Evolutionary conservation across 2,797 vertebrate species (phyloP), one percentile per base, ranked within the genome.

Genomic region (Coilia nasus): DNA sequence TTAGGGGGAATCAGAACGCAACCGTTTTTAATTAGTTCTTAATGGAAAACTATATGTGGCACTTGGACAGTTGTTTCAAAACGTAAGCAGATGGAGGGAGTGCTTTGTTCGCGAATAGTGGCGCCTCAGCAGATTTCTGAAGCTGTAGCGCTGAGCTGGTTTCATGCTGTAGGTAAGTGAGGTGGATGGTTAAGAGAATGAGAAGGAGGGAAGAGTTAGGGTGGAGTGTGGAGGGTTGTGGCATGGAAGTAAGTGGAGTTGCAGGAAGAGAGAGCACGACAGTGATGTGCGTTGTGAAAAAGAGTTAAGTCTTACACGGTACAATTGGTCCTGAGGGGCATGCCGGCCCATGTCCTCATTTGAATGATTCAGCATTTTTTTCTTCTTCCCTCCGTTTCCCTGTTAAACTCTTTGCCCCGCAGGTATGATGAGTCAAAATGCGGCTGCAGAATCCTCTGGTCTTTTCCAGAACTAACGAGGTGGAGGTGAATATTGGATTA

Each of bases 371-470:
- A 88, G 85, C 88, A 82, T 83, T 86, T 86, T 89, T 84, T 85
- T 89, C 83, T 84, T 84, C 88, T 91, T 23, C 88, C 86, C 83
- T 89, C 86, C 19, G 2, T 14, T 9, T 78, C 41, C 21, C 35
- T 17, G 25, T 44, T 78, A 44, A 78, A 78, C 71, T 78, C 35
- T 78, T 78, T 94, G 81, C 92, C 92, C 94, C 92, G 78, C 93
- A 96, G 95, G 95, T 95, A 92, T 95, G 91, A 93, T 94, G 92
- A 92, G 94, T 88, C 93, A 94, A 87, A 94, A 91, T 91, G 90
- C 94, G 91, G 92, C 94, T 81, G 91, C 94, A 87, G 95, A 96
- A 91, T 93, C 95, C 86, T 95, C 94, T 90, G 94, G 95, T 90
- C 94, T 96, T 90, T 96, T 96, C 93, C 95, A 96, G 94, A 95